A percentile compares a stretch with the other conserved stretches of the same genome.
phyloP scores from a whole-genome alignment of 2,113 vertebrate genomes.

The Dendrocopos noguchii region DNA sequence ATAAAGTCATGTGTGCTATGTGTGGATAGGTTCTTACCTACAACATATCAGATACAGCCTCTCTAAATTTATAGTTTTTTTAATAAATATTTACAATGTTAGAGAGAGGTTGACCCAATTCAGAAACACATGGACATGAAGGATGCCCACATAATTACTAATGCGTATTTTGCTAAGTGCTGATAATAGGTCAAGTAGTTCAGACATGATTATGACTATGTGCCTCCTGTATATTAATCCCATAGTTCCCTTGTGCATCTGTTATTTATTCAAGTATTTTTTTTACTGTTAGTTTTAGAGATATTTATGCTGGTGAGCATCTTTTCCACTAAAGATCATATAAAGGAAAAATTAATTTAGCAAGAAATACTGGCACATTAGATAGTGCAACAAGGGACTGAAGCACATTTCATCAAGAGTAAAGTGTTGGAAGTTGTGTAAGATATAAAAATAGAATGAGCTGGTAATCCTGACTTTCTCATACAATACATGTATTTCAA shows the following conservation, averaged over 20 bases:
- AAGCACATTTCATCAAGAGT: slow-evolving; percentile 52
- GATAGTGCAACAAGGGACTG: slow-evolving; percentile 38
- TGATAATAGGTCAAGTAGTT: slow-evolving; percentile 4
- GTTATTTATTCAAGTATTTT: slow-evolving; percentile 36
- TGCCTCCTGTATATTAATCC: slow-evolving; percentile 38
- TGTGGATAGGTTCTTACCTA: background rate
- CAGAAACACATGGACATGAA: background rate
- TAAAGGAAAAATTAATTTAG: slow-evolving; percentile 59
- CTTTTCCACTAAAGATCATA: slow-evolving; percentile 45
- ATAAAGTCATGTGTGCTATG: background rate
- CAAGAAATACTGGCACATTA: slow-evolving; percentile 60
- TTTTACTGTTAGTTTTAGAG: slow-evolving; percentile 41
- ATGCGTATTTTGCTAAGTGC: background rate
- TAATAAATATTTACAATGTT: background rate
- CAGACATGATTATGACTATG: slow-evolving; percentile 20
- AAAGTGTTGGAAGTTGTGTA: background rate
- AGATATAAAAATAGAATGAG: slow-evolving; percentile 25
- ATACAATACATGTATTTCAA: slow-evolving; percentile 26
- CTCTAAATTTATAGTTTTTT: background rate
- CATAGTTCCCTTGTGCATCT: slow-evolving; percentile 23
- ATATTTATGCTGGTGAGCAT: slow-evolving; percentile 43
- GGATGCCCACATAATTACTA: slow-evolving; percentile 5
- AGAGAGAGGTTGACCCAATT: background rate
- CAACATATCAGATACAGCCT: background rate
- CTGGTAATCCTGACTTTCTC: slow-evolving; percentile 29